phyloP scores from a whole-genome alignment of 2,797 vertebrate species.

The Okamejei kenojei region DNA sequence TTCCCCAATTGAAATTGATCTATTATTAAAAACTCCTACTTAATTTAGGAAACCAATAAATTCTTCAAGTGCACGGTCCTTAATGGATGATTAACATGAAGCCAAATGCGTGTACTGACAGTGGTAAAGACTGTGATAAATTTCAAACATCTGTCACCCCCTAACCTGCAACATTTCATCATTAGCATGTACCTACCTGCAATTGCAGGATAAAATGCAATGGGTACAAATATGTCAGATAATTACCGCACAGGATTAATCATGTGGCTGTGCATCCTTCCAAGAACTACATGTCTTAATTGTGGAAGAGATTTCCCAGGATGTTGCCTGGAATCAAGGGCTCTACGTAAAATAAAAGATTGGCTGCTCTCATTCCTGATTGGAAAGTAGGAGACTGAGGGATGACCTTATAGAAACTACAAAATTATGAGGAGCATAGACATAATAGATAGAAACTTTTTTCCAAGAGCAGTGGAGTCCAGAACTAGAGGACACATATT shows the following conservation, averaged over 20 bases:
- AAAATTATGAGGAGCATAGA: too few relatives aligned
- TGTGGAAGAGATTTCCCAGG: background rate
- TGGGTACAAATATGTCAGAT: background rate
- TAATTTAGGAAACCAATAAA: background rate
- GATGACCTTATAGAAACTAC: too few relatives aligned
- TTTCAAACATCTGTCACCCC: background rate
- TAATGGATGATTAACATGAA: background rate
- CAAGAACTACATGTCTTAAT: background rate
- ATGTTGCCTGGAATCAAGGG: too few relatives aligned
- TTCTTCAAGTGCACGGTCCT: background rate
- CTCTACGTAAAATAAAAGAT: too few relatives aligned
- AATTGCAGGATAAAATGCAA: constrained; percentile 21
- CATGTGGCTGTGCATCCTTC: background rate
- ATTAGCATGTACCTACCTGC: background rate
- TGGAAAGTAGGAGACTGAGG: too few relatives aligned
- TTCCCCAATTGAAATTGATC: background rate
- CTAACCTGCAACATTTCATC: background rate
- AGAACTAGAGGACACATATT: too few relatives aligned
- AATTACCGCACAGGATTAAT: constrained; percentile 1
- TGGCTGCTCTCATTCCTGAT: too few relatives aligned
- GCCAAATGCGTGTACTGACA: background rate
- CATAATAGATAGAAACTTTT: too few relatives aligned
- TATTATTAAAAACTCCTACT: background rate
- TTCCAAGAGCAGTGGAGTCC: too few relatives aligned
- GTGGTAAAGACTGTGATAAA: background rate